Evolutionary conservation across 2,888 invertebrate genomes (phyloP), one percentile per base, ranked within the genome.

Genomic region (Ferrisia virgata): DNA sequence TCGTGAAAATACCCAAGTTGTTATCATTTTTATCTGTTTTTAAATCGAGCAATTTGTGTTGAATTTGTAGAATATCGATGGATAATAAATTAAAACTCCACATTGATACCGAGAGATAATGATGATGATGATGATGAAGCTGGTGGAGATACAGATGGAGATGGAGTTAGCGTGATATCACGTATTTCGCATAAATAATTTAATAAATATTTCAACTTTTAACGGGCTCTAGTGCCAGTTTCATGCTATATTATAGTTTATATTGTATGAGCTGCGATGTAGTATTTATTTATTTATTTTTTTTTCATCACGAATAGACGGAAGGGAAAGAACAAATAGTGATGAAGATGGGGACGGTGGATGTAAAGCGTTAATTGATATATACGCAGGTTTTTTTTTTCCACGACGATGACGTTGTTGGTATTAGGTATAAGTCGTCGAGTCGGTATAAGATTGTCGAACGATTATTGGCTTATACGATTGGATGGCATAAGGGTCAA

Each of bases 1-100:
- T 64, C 58, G 28, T 64, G 58, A 64, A 64, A 64, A 64, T 64
- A 25, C n/a, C 58, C 72, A 18, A 72, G n/a, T 33, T 33, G n/a
- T 72, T 72, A 72, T 33, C 6, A 72, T 72, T 28, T 69, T 72
- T 72, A 72, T 72, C 33, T 72, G 25, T 72, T 72, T 72, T 72
- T 72, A 72, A 72, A 72, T 72, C 72, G 72, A 72, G 72, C 72
- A 72, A 72, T 72, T 72, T 72, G 72, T 72, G 15, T 43, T 43
- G 15, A 18, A 18, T 28, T 25, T 33, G 33, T 9, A 8, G 2
- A 11, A 9, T 72, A 36, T 33, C 18, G n/a, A 31, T 33, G 36
- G 72, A n/a, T 33, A 36, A 72, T 72, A 72, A 72, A 72, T 72
- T 72, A n/a, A 72, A 31, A 31, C 33, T 11, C 18, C n/a, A n/a